Conservation (phyloP, 2,113 vertebrate species). For the Vulpes lagopus region DNA sequence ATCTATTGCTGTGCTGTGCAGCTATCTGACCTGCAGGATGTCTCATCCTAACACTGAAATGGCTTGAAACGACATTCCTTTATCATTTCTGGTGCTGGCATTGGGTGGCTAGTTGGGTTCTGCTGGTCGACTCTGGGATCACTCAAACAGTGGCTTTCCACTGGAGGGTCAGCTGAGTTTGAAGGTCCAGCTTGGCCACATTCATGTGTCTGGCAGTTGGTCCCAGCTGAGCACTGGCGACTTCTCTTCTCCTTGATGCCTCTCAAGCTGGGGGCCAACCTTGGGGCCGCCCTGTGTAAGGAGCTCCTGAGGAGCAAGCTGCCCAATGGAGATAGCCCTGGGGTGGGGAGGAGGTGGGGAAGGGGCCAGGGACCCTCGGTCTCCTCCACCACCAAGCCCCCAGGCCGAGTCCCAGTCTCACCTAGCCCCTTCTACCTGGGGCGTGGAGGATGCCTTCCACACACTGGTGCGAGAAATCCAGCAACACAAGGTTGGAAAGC, state of each 20-base stretch:
- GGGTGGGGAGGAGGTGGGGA: not conserved
- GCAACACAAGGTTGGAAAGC: slow-evolving; percentile 97
- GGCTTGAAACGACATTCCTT: not conserved
- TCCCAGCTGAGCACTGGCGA: not conserved
- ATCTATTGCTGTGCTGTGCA: not conserved
- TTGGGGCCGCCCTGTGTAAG: too few species aligned
- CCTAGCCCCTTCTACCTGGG: slow-evolving; percentile 85
- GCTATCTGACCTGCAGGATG: not conserved
- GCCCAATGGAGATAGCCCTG: too few species aligned
- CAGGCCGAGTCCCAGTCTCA: not conserved
- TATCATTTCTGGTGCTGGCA: not conserved
- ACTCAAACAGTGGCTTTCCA: not conserved
- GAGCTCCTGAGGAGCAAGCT: too few species aligned
- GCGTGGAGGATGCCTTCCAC: slow-evolving; percentile 94
- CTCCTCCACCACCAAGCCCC: not conserved
- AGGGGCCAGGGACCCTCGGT: too few species aligned
- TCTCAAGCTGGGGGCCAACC: not conserved
- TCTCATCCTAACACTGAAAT: not conserved
- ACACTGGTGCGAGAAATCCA: slow-evolving; percentile 95
- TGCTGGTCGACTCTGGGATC: not conserved
- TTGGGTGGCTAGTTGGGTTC: not conserved
- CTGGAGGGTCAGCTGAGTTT: not conserved
- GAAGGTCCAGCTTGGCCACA: too few species aligned
- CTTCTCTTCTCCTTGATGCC: not conserved
- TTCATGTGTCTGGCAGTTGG: not conserved